phyloP scores from a whole-genome alignment of 2,113 vertebrate species.

The Aptenodytes patagonicus region DNA sequence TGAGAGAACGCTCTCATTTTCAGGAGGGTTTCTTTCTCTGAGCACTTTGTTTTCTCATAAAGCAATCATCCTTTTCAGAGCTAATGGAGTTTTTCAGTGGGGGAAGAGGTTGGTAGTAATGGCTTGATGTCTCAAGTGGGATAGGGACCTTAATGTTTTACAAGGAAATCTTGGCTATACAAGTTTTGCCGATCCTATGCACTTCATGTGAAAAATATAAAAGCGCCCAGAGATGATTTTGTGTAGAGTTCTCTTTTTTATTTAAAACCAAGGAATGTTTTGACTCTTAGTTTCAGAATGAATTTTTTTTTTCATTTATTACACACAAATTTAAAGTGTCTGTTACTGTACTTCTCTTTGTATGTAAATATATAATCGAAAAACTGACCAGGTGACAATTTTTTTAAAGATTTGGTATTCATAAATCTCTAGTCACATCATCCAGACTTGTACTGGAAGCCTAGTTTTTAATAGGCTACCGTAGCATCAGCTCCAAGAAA shows the following conservation, averaged over 20 bases:
- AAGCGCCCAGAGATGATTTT: constrained; percentile 48
- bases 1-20: not conserved
- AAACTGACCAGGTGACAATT: constrained; percentile 29
- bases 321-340: not conserved
- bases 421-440: not conserved
- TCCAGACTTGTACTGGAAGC: not conserved
- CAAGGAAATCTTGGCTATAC: not conserved
- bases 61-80: constrained; percentile 7
- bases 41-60: not conserved
- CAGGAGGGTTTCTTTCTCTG: not conserved
- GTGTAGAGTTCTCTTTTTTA: constrained; percentile 30
- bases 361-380: not conserved
- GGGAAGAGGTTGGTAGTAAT: not conserved
- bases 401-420: not conserved
- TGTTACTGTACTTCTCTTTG: not conserved
- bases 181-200: not conserved
- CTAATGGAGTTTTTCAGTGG: not conserved
- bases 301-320: not conserved
- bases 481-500: not conserved
- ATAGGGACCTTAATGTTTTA: not conserved
- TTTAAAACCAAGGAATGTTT: constrained; percentile 49
- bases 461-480: not conserved
- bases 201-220: constrained; percentile 34
- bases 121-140: constrained; percentile 22
- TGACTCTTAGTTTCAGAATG: constrained; percentile 17